These are phyloP conservation scores for Gambelia wislizenii DNA, from an alignment of 2,797 vertebrate species.

Conservation along the genomic window DNA sequence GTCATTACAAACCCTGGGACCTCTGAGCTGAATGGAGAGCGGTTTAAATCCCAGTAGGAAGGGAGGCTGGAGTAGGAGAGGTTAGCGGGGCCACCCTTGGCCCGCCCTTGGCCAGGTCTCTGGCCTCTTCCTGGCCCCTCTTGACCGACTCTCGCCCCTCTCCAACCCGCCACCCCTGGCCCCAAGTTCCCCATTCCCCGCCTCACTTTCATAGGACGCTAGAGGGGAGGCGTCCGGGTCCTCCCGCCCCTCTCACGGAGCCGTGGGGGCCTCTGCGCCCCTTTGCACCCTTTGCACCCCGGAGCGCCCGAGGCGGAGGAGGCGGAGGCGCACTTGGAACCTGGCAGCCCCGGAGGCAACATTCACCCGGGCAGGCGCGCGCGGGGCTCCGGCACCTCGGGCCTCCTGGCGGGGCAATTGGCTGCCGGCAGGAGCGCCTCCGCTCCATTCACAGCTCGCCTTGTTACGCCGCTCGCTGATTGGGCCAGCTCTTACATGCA, in stretches of 20 bases:
- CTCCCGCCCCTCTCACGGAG: conserved; percentile 6
- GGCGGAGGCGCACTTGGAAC: neutral
- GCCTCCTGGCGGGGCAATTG: conserved; percentile 25
- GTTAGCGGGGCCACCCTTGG: neutral
- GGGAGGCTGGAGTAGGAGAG: too few relatives aligned
- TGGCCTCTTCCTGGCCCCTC: too few relatives aligned
- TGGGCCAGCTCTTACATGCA: neutral
- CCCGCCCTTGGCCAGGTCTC: too few relatives aligned
- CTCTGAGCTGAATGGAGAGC: neutral
- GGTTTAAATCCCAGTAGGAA: too few relatives aligned
- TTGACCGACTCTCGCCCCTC: too few relatives aligned
- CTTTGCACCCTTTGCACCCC: neutral
- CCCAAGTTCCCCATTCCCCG: neutral
- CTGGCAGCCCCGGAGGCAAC: neutral
- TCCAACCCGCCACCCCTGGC: neutral
- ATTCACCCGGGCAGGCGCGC: conserved; percentile 1
- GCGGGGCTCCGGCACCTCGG: neutral
- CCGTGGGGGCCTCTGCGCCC: too few relatives aligned
- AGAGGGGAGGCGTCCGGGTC: conserved; percentile 8
- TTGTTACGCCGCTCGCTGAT: conserved; percentile 13
- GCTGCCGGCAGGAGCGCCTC: fast-evolving
- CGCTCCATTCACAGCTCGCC: conserved; percentile 2
- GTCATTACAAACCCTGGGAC: neutral
- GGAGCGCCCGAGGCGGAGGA: neutral
- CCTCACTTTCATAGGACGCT: conserved; percentile 32